phyloP scores from a whole-genome alignment of 1,140 invertebrate species.

The Magallana gigas region DNA sequence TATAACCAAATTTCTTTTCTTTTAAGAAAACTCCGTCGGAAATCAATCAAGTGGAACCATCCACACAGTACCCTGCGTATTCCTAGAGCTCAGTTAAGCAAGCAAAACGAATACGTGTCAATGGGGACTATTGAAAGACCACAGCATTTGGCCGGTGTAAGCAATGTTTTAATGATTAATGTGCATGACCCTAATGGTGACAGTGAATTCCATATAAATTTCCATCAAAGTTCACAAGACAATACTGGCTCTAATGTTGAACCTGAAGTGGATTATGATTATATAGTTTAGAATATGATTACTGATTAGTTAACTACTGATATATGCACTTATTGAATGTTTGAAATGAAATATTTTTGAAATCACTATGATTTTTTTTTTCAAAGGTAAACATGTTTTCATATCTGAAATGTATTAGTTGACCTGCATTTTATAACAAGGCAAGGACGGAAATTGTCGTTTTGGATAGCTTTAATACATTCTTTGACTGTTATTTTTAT shows the following conservation, averaged over 20 bases:
- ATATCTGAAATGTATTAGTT: too few relatives aligned
- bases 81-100: background rate
- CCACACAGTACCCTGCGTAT: background rate
- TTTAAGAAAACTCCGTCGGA: background rate
- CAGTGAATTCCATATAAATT: background rate
- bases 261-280: background rate
- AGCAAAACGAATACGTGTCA: background rate
- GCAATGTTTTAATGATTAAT: background rate
- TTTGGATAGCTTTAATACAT: too few relatives aligned
- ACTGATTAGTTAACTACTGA: too few relatives aligned
- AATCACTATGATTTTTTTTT: too few relatives aligned
- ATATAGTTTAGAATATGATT: background rate
- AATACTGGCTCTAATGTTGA: background rate
- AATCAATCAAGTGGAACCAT: background rate
- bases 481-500: too few relatives aligned
- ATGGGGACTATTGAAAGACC: background rate
- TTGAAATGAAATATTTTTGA: too few relatives aligned
- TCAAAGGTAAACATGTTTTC: too few relatives aligned
- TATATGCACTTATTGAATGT: too few relatives aligned
- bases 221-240: background rate
- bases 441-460: too few relatives aligned
- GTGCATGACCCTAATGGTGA: background rate
- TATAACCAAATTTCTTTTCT: background rate
- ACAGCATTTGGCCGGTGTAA: background rate
- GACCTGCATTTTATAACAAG: too few relatives aligned